Base-by-base conservation (phyloP, 2,113 vertebrate species). In the Cyprinus carpio region DNA sequence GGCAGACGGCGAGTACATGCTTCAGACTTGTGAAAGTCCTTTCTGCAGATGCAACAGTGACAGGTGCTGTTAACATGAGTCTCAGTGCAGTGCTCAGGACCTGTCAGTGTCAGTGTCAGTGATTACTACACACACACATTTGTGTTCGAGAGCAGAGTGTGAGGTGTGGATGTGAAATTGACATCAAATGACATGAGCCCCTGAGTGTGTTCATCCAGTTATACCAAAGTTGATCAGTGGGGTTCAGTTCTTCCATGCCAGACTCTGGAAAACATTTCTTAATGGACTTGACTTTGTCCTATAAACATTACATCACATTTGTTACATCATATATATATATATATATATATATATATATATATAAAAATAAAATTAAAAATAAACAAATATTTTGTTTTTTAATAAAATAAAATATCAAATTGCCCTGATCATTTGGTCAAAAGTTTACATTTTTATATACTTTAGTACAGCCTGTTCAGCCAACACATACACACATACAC, bases 101-200 rank as follows among this genome's bases (percentile, higher is more conserved):
- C 71, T 74, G 71, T 74, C 71, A 74, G 71, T 74, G 71, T 74
- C 71, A 46, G 5, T 46, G n/a, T n/a, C n/a, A n/a, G n/a, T n/a
- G n/a, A n/a, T 46, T 46, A 43, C 31, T 37, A 11, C 31, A 71
- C 18, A 5, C 31, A 20, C 37, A 40, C 5, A 58, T 12, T 12
- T 72, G 69, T 72, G 69, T 72, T 72, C 11, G 3, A 6, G 10
- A 72, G 34, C 69, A n/a, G 69, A 74, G 37, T n/a, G 20, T 74
- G 23, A 29, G 37, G 37, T 5, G 23, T 74, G 40, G 64, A 67
- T 27, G 13, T 67, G 31, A 40, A 74, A 72, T n/a, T 72, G 34
- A 72, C 69, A 43, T 23, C 4, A 40, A 43, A n/a, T 2, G 23
- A 40, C 20, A 43, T 34, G 16, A 20, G 67, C 7, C 8, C 2